Base-by-base conservation (phyloP, 2,113 vertebrate species). In the Periophthalmodon schlosseri region DNA sequence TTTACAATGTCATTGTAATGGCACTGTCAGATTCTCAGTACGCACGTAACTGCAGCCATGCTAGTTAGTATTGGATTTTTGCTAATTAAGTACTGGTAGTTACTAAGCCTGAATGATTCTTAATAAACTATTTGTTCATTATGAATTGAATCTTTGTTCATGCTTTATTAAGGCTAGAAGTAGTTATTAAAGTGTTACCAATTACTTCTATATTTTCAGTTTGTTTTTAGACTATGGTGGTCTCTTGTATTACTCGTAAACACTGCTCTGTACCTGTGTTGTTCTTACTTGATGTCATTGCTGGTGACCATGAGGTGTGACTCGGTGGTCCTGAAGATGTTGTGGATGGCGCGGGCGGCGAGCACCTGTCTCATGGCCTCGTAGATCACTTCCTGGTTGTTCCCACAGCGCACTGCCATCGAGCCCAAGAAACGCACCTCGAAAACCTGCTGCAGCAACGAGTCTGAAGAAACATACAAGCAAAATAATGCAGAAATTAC, bases 321-420 rank as follows among this genome's bases (percentile, higher is more conserved):
- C 61, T 99, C 98, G 0, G 96, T 94, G 83, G 91, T 99, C 10
- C 94, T 96, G 93, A 99, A 99, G 89, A 99, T 97, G 93, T 99
- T 99, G 86, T 99, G 98, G 65, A 99, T 98, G 47, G 98, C 97
- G 2, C 97, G 93, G 9, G 98, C 97, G 0, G 98, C 97, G 73
- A 99, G 72, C 9, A 99, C 98, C 89, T 99, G 98, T 79, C 98
- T 94, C 96, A 98, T 99, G 0, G 96, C 97, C 89, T 99, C 98
- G 0, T 96, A 99, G 68, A 99, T 99, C 68, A 99, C 97, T 57
- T 98, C 95, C 0, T 90, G 84, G 0, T 94, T 95, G 81, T 69
- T 74, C 14, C 97, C 96, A 0, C 96, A 95, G 64, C 92, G 94
- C 18, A 98, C 96, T 0, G 95, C 97, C 96, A 99, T 98, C 0